These are phyloP conservation scores for Axinella damicornis DNA, from an alignment of 37 sponge, comb jelly and placozoan genomes.

Conservation along the genomic window DNA sequence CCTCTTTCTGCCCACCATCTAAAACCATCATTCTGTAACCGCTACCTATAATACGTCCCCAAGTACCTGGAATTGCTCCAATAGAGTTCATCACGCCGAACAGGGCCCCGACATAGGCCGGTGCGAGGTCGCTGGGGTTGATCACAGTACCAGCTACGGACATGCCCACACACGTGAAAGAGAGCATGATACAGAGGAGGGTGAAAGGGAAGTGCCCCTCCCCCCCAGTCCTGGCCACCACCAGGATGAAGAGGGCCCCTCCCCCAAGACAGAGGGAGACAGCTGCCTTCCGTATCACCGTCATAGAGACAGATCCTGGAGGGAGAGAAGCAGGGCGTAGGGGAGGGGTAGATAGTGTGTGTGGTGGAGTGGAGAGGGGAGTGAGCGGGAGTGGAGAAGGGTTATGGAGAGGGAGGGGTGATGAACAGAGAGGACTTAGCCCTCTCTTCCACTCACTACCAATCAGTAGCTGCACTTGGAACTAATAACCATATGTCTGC, in stretches of 20 bases:
- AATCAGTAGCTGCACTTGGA: too few species aligned
- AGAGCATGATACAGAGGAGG: background rate
- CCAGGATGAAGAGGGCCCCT: slow-evolving; percentile 24
- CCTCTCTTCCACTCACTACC: too few species aligned
- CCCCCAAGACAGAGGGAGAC: slow-evolving; percentile 16
- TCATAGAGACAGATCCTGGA: slow-evolving; percentile 1
- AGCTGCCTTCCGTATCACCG: background rate
- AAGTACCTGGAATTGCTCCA: slow-evolving; percentile 43
- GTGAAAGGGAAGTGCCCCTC: background rate
- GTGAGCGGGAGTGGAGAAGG: background rate
- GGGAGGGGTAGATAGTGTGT: background rate
- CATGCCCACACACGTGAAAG: slow-evolving; percentile 19
- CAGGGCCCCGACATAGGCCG: slow-evolving; percentile 28
- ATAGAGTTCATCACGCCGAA: slow-evolving; percentile 40
- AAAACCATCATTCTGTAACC: too few species aligned
- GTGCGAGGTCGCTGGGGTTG: slow-evolving; percentile 42
- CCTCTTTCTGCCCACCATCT: too few species aligned
- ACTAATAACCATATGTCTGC: too few species aligned
- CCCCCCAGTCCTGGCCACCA: slow-evolving; percentile 10
- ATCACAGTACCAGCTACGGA: slow-evolving; percentile 16
- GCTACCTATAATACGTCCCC: too few species aligned
- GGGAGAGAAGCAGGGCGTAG: background rate
- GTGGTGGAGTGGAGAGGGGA: background rate
- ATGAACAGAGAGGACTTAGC: background rate
- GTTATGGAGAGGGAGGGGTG: background rate